phyloP scores from a whole-genome alignment of 2,113 vertebrate species.

The Protobothrops mucrosquamatus region DNA sequence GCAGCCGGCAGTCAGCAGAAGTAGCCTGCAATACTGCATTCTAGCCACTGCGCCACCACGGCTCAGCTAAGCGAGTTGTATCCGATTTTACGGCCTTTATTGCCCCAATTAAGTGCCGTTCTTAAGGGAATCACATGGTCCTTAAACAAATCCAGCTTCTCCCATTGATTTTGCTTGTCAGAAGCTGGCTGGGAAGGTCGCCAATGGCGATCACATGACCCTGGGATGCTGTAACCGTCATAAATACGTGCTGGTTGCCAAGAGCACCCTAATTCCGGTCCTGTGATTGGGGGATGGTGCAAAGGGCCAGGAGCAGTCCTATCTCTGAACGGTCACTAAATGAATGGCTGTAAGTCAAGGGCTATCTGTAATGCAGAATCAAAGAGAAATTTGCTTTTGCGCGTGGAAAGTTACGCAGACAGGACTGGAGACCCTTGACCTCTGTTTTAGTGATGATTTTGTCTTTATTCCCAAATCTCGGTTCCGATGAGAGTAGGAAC shows the following conservation, averaged over 20 bases:
- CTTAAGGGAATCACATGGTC: not conserved
- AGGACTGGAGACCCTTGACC: not conserved
- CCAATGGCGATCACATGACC: not conserved
- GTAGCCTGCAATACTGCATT: no score
- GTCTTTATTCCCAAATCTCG: not conserved
- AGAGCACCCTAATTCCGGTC: not conserved
- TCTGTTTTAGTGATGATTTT: not conserved
- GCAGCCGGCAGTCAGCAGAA: no score
- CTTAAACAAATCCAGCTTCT: not conserved
- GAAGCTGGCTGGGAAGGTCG: not conserved
- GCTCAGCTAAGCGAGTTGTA: not conserved
- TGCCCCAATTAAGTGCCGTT: not conserved
- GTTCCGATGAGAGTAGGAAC: not conserved
- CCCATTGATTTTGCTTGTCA: not conserved
- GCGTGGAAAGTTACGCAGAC: not conserved
- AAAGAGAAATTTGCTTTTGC: no score
- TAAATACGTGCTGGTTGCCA: not conserved
- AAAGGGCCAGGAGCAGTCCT: not conserved
- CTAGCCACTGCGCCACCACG: no score
- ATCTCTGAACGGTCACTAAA: not conserved
- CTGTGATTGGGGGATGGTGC: not conserved
- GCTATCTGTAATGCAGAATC: not conserved
- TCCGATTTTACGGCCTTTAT: not conserved
- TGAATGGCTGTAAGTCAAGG: not conserved
- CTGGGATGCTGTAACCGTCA: not conserved